phyloP scores from a whole-genome alignment of 2,888 invertebrate species.

The Oxycera nigricornis region DNA sequence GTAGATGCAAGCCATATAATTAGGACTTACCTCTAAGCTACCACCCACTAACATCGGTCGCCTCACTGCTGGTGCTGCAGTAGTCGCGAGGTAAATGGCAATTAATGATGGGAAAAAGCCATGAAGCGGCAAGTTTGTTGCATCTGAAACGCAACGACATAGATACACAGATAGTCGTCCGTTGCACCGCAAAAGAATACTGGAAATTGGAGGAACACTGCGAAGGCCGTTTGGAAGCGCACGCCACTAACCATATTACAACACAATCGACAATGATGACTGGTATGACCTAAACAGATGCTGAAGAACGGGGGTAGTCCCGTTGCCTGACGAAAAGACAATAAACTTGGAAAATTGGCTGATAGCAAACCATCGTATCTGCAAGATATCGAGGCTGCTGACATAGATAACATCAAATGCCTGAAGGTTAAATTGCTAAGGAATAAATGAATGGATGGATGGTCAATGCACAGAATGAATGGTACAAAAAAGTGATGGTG shows the following conservation, averaged over 20 bases:
- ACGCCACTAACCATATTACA: background rate
- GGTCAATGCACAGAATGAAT: no score
- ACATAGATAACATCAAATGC: background rate
- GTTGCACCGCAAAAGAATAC: constrained; percentile 12
- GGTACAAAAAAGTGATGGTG: background rate
- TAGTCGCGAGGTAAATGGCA: constrained; percentile 9
- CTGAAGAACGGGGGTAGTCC: background rate
- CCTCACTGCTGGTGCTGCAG: background rate
- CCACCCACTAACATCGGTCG: background rate
- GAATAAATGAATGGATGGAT: constrained; percentile 8
- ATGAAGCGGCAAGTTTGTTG: constrained; percentile 2
- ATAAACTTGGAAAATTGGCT: constrained; percentile 17
- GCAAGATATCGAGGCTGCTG: constrained; percentile 17
- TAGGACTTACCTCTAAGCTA: background rate
- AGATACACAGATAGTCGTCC: no score
- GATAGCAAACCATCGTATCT: constrained; percentile 9
- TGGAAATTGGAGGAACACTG: background rate
- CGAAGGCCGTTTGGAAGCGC: background rate
- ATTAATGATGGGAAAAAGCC: constrained; percentile 34
- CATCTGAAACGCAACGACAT: no score
- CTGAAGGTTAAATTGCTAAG: constrained; percentile 1
- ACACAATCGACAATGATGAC: background rate
- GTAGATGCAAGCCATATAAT: background rate
- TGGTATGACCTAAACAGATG: background rate
- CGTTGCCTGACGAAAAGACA: background rate